Percentiles rank a stretch among this genome's conserved stretches.
Evolutionary conservation across 2,888 invertebrate species (phyloP).

Genomic region (Dorcus hopei): DNA sequence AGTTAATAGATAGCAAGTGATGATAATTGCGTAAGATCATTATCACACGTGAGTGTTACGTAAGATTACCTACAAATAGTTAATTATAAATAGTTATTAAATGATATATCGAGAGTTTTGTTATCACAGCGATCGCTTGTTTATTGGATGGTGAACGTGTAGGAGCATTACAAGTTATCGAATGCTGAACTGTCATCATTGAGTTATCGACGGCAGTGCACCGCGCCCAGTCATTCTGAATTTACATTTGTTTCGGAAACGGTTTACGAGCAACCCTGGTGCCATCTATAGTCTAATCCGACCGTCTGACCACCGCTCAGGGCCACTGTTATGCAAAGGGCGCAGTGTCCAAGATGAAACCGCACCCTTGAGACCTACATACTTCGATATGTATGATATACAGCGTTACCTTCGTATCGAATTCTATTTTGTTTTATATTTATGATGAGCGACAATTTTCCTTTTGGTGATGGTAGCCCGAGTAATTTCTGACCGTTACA

Average conservation of each 20-base stretch:
- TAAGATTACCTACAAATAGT: background rate
- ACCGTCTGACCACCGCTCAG: conserved; percentile 45
- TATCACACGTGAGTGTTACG: no score
- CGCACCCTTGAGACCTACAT: conserved; percentile 33
- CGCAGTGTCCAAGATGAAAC: conserved; percentile 45
- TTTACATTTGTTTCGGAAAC: conserved; percentile 48
- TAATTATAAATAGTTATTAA: conserved; percentile 1
- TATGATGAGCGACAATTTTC: background rate
- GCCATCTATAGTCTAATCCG: conserved; percentile 52
- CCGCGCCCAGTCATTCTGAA: conserved; percentile 43
- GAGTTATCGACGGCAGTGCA: conserved; percentile 44
- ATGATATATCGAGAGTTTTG: background rate
- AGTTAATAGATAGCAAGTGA: no score
- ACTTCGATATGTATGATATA: conserved; percentile 47
- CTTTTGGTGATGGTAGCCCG: background rate
- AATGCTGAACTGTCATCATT: conserved; percentile 47
- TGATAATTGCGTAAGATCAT: no score
- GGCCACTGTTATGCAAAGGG: conserved; percentile 26
- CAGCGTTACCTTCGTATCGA: conserved; percentile 35
- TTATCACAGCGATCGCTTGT: conserved; percentile 14
- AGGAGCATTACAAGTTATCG: conserved; percentile 45
- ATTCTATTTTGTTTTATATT: background rate
- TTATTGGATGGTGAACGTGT: conserved; percentile 31
- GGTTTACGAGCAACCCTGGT: conserved; percentile 43
- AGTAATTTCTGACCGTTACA: background rate